Percentiles rank a stretch among this genome's conserved stretches.
These are phyloP conservation scores for Drosophila mimetica DNA, from an alignment of 2,888 invertebrate genomes.

Conservation along the genomic window DNA sequence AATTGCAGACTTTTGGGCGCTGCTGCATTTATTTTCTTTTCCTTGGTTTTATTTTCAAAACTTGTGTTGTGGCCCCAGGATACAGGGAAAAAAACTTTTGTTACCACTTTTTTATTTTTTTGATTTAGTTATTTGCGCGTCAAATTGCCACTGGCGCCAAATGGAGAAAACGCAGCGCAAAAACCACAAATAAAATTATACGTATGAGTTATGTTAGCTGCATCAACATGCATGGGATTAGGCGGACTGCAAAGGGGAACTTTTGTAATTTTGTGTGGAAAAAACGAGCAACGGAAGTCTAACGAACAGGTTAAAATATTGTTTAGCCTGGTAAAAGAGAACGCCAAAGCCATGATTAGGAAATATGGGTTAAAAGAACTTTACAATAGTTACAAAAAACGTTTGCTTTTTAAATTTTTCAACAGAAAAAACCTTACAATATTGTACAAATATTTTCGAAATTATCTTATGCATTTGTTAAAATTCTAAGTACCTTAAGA, in stretches of 20 bases:
- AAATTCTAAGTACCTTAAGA: too few relatives aligned
- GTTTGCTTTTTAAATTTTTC: too few relatives aligned
- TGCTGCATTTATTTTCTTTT: constrained; percentile 44
- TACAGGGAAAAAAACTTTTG: constrained; percentile 44
- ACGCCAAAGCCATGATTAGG: background rate
- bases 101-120: constrained; percentile 20
- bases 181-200: constrained; percentile 31
- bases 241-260: background rate
- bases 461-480: too few relatives aligned
- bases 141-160: constrained; percentile 47
- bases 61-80: constrained; percentile 52
- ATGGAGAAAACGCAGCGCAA: constrained; percentile 19
- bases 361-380: background rate
- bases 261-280: constrained; percentile 6
- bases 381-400: too few relatives aligned
- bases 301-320: constrained; percentile 20
- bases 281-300: background rate
- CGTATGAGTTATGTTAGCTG: constrained; percentile 48
- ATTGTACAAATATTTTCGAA: too few relatives aligned
- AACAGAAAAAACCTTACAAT: too few relatives aligned
- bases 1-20: constrained; percentile 75
- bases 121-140: constrained; percentile 60
- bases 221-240: constrained; percentile 42
- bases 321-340: background rate
- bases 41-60: constrained; percentile 47